phyloP scores from a whole-genome alignment of 2,113 vertebrate species.

The Pseudopipra pipra region DNA sequence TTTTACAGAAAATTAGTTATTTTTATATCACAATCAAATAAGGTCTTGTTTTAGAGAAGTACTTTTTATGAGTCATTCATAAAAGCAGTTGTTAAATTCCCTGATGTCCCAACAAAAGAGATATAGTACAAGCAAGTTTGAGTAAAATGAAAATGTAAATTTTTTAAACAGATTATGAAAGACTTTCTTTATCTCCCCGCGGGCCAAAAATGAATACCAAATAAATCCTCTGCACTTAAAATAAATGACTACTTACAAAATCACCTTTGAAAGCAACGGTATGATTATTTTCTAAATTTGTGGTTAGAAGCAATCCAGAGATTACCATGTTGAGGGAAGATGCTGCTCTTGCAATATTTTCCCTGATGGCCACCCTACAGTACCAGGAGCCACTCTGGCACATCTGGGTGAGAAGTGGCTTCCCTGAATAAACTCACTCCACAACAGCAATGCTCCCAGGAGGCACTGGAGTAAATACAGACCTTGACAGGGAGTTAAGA shows the following conservation, averaged over 20 bases:
- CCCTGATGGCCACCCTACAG: neutral
- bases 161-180: neutral
- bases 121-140: neutral
- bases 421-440: neutral
- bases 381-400: neutral
- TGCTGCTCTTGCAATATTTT: fast-evolving
- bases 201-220: neutral
- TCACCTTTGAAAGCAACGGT: neutral
- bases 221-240: neutral
- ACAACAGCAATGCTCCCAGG: neutral
- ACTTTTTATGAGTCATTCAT: neutral
- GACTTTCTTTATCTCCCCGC: neutral
- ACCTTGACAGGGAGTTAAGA: neutral
- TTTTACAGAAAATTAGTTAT: neutral
- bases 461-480: neutral
- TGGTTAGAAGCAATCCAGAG: neutral
- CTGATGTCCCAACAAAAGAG: neutral
- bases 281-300: neutral
- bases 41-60: neutral
- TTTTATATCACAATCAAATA: neutral
- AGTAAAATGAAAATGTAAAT: neutral
- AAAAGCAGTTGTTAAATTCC: neutral
- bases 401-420: neutral
- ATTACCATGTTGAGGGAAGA: neutral
- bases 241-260: neutral